phyloP scores from a whole-genome alignment of 2,888 invertebrate species.

The Cactoblastis cactorum region DNA sequence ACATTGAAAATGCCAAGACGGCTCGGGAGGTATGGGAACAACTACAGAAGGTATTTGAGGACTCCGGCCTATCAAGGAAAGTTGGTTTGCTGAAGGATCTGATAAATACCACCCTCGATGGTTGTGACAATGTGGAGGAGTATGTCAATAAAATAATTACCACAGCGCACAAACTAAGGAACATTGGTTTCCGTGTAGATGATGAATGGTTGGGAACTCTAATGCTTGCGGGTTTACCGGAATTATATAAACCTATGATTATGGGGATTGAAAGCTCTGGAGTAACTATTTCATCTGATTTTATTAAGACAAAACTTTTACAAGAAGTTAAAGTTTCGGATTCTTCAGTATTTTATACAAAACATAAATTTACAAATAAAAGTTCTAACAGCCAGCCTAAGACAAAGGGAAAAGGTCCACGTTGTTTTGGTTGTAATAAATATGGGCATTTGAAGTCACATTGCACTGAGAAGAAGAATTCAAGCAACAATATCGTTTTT shows the following conservation, averaged over 20 bases:
- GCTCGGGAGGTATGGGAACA: background rate
- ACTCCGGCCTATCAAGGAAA: background rate
- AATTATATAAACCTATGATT: background rate
- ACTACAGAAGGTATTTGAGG: background rate
- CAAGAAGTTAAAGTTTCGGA: background rate
- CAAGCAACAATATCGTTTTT: background rate
- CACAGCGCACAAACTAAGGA: background rate
- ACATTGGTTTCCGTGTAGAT: background rate
- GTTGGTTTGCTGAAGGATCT: background rate
- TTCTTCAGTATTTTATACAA: background rate
- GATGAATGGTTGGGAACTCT: background rate
- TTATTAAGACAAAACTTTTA: background rate
- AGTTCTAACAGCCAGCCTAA: too few species aligned
- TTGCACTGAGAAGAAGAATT: background rate
- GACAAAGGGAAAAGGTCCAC: background rate
- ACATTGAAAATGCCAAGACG: background rate
- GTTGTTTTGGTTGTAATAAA: background rate
- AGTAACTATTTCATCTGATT: background rate
- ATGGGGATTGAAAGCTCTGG: background rate
- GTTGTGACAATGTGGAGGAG: background rate
- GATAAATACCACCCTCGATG: background rate
- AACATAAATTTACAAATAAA: too few species aligned
- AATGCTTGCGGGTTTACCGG: background rate
- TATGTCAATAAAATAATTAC: background rate
- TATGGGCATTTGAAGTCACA: background rate